These are phyloP conservation scores for Aythya baeri DNA, from an alignment of 2,113 vertebrate genomes.

Conservation along the genomic window DNA sequence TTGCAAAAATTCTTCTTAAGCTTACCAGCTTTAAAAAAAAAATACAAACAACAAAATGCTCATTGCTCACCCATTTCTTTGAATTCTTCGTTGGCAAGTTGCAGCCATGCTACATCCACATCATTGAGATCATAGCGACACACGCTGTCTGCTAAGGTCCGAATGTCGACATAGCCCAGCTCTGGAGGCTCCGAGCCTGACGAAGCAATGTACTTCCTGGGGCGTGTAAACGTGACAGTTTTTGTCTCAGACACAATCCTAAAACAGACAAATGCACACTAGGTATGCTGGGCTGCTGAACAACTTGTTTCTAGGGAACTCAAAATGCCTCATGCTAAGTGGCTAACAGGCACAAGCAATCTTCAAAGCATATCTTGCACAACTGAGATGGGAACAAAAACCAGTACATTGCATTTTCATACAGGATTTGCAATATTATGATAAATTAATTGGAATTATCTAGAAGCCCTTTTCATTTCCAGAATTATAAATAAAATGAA, in stretches of 20 bases:
- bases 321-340: neutral
- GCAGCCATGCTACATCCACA: conserved; percentile 89
- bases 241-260: conserved; percentile 86
- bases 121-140: conserved; percentile 96
- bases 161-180: conserved; percentile 90
- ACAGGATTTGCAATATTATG: fast-evolving
- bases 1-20: neutral
- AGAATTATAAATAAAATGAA: neutral
- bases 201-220: conserved; percentile 90
- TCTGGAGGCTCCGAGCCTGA: conserved; percentile 83
- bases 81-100: conserved; percentile 89
- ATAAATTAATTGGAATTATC: neutral
- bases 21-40: neutral
- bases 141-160: conserved; percentile 85
- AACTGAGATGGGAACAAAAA: neutral
- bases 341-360: neutral
- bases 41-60: neutral
- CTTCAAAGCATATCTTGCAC: neutral
- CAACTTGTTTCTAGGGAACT: neutral
- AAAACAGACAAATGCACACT: neutral
- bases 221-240: conserved; percentile 84
- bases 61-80: conserved; percentile 89
- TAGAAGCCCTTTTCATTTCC: neutral
- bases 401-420: neutral
- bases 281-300: neutral